Evolutionary conservation across 2,888 invertebrate species (phyloP), one percentile per base, ranked within the genome.

Genomic region (Yponomeuta malinellus): DNA sequence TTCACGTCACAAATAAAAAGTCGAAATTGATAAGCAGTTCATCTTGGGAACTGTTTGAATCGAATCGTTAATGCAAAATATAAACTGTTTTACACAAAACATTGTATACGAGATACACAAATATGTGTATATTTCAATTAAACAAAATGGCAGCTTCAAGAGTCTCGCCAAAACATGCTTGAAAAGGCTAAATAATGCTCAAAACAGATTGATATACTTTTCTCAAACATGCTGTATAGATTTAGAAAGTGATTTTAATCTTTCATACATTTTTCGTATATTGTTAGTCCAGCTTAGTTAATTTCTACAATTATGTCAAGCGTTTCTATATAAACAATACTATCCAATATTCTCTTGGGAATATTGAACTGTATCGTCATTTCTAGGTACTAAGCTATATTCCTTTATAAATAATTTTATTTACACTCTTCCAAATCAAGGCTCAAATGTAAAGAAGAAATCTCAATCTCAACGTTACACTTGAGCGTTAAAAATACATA

Each of bases 81-180:
- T 12, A 8, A 43, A n/a, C 6, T 15, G 15, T 67, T 67, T n/a
- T 43, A 37, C n/a, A 67, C 67, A 67, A 33, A 67, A 67, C 70
- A 77, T 75, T 76, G 59, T 76, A 81, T 79, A 80, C 74, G 77
- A 72, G 73, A 82, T 89, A 88, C 81, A 88, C 88, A 89, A 89
- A 90, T 78, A 68, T 80, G 85, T 89, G 89, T 90, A 90, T 78
- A 88, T 77, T 72, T 59, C 5, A 43, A 43, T 4, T 71, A 70
- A 80, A 80, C 80, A 81, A 84, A 81, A 79, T 81, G 10, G 23
- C 10, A 12, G 15, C 9, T 67, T 33, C 15, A 43, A 4, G 31
- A 37, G 67, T 68, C 23, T 68, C 23, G 48, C 15, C 33, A 12
- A 29, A 29, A 31, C 29, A 31, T 31, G 33, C 12, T 33, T 31